A percentile compares a stretch with the other conserved stretches of the same genome.
Evolutionary conservation across 2,888 invertebrate genomes (phyloP).

Genomic region (Lobophora halterata): DNA sequence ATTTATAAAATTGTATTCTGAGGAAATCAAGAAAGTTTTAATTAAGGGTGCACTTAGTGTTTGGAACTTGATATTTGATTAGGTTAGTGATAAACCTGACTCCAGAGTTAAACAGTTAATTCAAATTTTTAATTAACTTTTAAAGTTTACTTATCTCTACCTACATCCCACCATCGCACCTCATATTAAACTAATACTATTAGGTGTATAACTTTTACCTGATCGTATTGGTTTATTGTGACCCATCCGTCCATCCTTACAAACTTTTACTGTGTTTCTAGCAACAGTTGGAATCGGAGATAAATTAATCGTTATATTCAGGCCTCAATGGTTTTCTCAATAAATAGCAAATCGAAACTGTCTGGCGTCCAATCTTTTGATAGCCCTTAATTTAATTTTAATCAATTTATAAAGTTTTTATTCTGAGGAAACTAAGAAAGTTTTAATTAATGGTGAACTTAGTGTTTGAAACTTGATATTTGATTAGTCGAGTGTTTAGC

Average conservation of each 20-base stretch:
- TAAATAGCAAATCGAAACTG: constrained; percentile 22
- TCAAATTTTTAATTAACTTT: too few relatives aligned
- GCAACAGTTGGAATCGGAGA: constrained; percentile 25
- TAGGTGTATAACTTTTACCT: too few relatives aligned
- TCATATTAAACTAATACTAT: too few relatives aligned
- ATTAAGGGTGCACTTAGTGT: constrained; percentile 9
- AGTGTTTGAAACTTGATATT: background rate
- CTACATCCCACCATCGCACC: too few relatives aligned
- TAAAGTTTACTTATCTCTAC: too few relatives aligned
- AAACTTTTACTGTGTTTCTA: too few relatives aligned
- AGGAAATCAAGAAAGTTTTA: constrained; percentile 22
- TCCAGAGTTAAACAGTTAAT: too few relatives aligned
- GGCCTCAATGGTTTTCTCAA: constrained; percentile 5
- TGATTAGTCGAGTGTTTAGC: too few relatives aligned
- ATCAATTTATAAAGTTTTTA: constrained; percentile 22
- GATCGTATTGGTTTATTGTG: too few relatives aligned
- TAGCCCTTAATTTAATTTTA: constrained; percentile 10
- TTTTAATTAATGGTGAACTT: constrained; percentile 17
- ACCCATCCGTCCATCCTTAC: too few relatives aligned
- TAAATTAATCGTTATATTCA: constrained; percentile 16
- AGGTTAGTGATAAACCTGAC: too few relatives aligned
- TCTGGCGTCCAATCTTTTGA: constrained; percentile 17
- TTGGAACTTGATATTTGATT: background rate
- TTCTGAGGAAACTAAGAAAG: constrained; percentile 17
- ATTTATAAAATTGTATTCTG: constrained; percentile 19